Evolutionary conservation across 2,797 vertebrate genomes (phyloP).

Genomic region (Glyptemys insculpta): DNA sequence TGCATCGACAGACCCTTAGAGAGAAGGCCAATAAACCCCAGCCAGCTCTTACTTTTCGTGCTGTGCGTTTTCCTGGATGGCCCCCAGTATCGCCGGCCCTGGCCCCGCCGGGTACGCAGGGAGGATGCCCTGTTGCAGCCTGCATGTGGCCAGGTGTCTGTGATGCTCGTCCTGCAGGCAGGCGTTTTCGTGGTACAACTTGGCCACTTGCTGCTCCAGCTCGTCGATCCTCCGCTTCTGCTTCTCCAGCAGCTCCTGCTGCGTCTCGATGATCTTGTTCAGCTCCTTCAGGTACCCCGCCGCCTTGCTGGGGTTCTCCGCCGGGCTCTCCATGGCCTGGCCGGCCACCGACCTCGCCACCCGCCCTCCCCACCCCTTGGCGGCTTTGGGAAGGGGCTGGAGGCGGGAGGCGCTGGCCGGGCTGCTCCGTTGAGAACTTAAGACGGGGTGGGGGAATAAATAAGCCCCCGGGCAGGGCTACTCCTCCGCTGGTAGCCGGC

Average conservation of each 20-base stretch:
- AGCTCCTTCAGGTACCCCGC: conserved; percentile 94
- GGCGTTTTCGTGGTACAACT: conserved; percentile 91
- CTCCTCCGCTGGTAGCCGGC: background rate
- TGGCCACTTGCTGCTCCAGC: conserved; percentile 94
- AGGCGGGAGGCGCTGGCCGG: conserved; percentile 14
- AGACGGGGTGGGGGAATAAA: conserved; percentile 47
- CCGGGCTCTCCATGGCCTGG: conserved; percentile 87
- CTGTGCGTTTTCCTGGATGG: conserved; percentile 85
- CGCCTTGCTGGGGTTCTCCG: conserved; percentile 92
- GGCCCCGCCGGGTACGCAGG: conserved; percentile 61
- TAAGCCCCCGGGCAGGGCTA: conserved; percentile 4
- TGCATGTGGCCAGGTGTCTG: conserved; percentile 93
- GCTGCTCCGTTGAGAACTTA: conserved; percentile 59
- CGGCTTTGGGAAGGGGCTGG: conserved; percentile 68
- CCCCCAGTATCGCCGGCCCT: conserved; percentile 77
- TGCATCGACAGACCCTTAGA: background rate
- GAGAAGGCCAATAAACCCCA: accelerated
- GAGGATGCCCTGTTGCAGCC: conserved; percentile 79
- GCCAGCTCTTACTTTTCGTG: conserved; percentile 89
- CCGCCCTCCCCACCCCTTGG: conserved; percentile 21
- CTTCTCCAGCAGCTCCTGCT: conserved; percentile 94
- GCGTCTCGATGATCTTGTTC: conserved; percentile 94
- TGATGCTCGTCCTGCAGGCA: conserved; percentile 92
- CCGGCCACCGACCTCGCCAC: background rate
- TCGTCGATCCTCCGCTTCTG: conserved; percentile 93